Base-by-base conservation (phyloP, 2,113 vertebrate genomes). In the Silurus glanis region DNA sequence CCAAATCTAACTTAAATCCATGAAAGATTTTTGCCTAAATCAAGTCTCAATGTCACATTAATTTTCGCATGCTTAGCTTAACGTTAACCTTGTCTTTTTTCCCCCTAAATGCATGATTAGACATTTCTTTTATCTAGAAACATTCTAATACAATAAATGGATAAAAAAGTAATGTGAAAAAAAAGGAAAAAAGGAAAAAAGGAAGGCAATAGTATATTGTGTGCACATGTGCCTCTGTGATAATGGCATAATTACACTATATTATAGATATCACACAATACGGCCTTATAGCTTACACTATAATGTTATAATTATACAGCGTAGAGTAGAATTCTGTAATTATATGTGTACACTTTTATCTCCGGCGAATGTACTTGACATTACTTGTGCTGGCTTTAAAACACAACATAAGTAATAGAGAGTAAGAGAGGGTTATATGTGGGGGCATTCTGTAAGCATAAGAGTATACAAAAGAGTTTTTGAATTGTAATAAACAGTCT, bases 301-400 rank as follows among this genome's bases (percentile, higher is more conserved):
- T 83, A 83, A 71, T 83, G 51, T 58, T 71, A 83, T 83, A 83
- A 80, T 80, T 80, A 80, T 21, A 47, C 56, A 61, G 78, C 56
- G 14, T 61, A 2, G 17, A 61, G 78, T 47, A 23, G 16, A 80
- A 61, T 61, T 61, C 78, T 80, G 7, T 80, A 80, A 80, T 80
- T 80, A 61, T 47, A 45, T 23, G 16, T 45, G 56, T 59, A 23
- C 55, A 21, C 56, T 55, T 28, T 80, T 59, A 16, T 80, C 55
- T 17, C 55, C 5, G 7, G 3, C 25, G 51, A 78, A 78, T 55
- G 1, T 51, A 56, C 55, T 55, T 45, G 4, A 80, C 28, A 61
- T 2, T 12, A 10, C 58, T 80, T 37, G 51, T 21, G 47, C 64
- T 78, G 21, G 49, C 21, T 67, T 64, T 85, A 45, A 85, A 67